Base-by-base conservation (phyloP, 1,140 invertebrate genomes). In the Hirudo medicinalis region DNA sequence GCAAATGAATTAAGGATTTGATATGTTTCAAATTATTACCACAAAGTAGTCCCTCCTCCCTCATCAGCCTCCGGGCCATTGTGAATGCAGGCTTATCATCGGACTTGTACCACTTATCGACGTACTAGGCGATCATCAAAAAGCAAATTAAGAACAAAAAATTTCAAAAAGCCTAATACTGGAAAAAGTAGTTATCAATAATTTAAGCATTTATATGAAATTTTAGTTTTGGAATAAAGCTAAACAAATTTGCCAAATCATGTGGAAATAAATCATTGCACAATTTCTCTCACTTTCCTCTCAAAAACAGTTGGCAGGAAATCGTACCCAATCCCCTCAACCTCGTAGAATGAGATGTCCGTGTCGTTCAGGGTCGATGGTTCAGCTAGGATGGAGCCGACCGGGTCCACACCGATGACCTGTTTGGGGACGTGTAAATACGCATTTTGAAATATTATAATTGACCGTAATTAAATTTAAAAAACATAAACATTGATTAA, bases 241-340 rank as follows among this genome's bases (percentile, higher is more conserved):
- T 36, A 36, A 36, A 36, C 32, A 36, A 3, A 36, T 36, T 36
- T 36, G 32, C 2, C 9, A 63, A 32, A 63, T 25, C 13, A 63
- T 2, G 17, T 63, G 29, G 17, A 63, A 22, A 63, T n/a, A n/a
- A 36, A 3, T 36, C 2, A 6, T 36, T 63, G 0, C 13, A 63
- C 1, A 25, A 4, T 19, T 63, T 63, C 19, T 4, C 78, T 79
- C 75, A 81, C 80, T 67, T 76, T 74, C 74, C 84, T 78, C 81
- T 89, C 88, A 70, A 95, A 83, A 0, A 96, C 91, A 3, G 90
- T 91, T 15, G 96, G 96, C 66, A 96, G 83, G 80, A 99, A 99
- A 82, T 99, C 96, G 82, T 99, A 98, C 6, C 90, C 89, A 75
- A 89, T 88, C 9, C 89, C 89, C 79, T 90, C 89, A 6, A 90